A percentile compares a stretch with the other conserved stretches of the same genome.
These are phyloP conservation scores for Upupa epops DNA, from an alignment of 2,113 vertebrate genomes.

Conservation along the genomic window DNA sequence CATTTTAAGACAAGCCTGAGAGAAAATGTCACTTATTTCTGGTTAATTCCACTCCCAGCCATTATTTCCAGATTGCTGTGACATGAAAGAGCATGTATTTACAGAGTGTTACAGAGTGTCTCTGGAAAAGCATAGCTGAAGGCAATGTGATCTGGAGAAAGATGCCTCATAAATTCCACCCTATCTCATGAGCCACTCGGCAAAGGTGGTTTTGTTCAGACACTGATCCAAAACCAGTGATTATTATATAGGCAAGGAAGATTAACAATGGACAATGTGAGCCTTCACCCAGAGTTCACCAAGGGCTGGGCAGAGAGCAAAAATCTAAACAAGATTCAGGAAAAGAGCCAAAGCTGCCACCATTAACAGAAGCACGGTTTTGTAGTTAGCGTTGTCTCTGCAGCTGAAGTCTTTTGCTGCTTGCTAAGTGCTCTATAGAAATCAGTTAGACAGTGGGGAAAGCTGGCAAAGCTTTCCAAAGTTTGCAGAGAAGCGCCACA, in stretches of 20 bases:
- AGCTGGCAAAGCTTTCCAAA: not conserved
- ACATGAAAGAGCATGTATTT: constrained; percentile 49
- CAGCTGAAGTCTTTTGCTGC: not conserved
- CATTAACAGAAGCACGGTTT: not conserved
- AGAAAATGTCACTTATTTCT: not conserved
- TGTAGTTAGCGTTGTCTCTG: not conserved
- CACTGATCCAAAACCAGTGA: not conserved
- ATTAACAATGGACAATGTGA: not conserved
- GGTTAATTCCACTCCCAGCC: not conserved
- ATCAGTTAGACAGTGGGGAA: not conserved
- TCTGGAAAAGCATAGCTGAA: constrained; percentile 44
- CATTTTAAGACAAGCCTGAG: not conserved
- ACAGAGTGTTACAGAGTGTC: not conserved
- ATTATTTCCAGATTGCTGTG: constrained; percentile 32
- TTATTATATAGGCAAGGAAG: not conserved
- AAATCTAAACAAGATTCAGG: not conserved
- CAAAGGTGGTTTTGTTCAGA: constrained; percentile 20
- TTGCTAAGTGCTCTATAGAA: not conserved
- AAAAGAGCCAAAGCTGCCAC: not conserved
- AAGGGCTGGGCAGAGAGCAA: not conserved
- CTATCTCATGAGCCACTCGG: not conserved
- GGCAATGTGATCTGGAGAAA: constrained; percentile 41
- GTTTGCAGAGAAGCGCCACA: not conserved
- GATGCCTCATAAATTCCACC: constrained; percentile 38
- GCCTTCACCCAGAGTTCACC: not conserved